Evolutionary conservation across 2,797 vertebrate species (phyloP).

Genomic region (Apodemus agrarius): DNA sequence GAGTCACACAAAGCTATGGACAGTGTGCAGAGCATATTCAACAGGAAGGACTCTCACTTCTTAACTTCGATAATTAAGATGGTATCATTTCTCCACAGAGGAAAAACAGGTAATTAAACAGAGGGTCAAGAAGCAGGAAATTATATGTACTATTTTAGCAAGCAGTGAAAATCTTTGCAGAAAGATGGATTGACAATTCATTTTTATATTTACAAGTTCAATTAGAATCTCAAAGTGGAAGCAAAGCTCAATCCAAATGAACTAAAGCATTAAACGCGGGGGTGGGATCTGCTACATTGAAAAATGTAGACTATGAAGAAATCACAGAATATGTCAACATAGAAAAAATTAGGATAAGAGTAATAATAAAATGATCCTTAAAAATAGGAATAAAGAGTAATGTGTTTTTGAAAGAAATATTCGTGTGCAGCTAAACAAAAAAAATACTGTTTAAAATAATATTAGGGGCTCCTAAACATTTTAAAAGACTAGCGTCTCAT

Average conservation of each 20-base stretch:
- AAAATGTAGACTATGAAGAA: neutral
- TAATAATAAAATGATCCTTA: neutral
- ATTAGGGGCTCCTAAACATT: neutral
- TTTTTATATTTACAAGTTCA: neutral
- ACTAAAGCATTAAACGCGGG: neutral
- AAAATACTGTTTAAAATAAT: neutral
- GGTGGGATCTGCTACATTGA: neutral
- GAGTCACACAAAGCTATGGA: neutral
- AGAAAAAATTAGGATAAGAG: neutral
- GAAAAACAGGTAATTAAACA: neutral
- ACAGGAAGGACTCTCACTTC: neutral
- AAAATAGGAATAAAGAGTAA: neutral
- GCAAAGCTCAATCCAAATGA: neutral
- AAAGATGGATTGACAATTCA: neutral
- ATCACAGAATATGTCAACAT: neutral
- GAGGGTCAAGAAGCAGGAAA: neutral
- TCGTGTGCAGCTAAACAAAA: neutral
- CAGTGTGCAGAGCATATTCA: neutral
- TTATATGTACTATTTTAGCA: neutral
- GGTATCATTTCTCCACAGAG: neutral
- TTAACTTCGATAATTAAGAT: neutral
- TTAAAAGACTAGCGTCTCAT: neutral
- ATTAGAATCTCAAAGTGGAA: neutral
- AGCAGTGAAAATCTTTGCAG: neutral
- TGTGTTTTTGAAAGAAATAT: conserved; percentile 12